phyloP scores from a whole-genome alignment of 2,113 vertebrate species.

The Tachycineta bicolor region DNA sequence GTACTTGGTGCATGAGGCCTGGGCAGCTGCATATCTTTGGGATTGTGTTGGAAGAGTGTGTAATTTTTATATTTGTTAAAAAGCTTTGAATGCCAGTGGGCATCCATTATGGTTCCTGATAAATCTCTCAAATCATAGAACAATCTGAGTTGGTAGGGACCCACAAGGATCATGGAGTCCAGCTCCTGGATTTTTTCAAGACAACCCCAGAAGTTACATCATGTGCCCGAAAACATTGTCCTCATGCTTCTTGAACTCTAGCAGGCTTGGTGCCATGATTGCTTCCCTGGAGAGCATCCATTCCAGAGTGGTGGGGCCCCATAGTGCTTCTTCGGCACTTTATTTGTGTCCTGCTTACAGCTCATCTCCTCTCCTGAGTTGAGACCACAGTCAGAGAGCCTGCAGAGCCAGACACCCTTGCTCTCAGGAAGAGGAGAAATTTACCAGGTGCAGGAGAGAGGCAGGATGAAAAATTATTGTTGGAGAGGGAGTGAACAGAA shows the following conservation, averaged over 20 bases:
- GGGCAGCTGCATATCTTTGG: neutral
- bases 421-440: neutral
- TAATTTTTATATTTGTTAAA: neutral
- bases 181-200: neutral
- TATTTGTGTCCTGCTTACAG: neutral
- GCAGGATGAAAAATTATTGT: neutral
- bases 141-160: neutral
- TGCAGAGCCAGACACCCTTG: neutral
- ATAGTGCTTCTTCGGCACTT: neutral
- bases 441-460: neutral
- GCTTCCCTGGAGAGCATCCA: neutral
- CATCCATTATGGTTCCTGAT: neutral
- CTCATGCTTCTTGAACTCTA: neutral
- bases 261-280: neutral
- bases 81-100: neutral
- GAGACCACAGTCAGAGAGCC: neutral
- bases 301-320: neutral
- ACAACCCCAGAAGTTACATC: neutral
- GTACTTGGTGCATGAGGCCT: neutral
- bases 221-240: neutral
- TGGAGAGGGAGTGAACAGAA: neutral
- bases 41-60: neutral
- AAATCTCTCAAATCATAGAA: neutral
- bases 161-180: neutral
- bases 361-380: neutral